phyloP scores from a whole-genome alignment of 2,888 invertebrate species.

The Notocelia uddmanniana region DNA sequence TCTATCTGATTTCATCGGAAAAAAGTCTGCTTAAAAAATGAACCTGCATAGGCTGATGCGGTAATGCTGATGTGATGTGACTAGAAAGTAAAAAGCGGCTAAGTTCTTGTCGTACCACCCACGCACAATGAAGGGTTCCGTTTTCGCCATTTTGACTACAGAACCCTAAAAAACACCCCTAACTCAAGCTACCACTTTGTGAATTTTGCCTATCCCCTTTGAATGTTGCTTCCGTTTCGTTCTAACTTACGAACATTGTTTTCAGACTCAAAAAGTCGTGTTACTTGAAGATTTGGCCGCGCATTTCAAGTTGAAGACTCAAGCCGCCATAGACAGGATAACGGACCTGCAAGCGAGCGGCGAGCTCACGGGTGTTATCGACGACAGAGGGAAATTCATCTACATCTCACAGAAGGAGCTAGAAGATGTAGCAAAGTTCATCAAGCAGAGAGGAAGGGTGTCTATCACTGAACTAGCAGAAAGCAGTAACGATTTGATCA shows the following conservation, averaged over 20 bases:
- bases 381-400: constrained; percentile 99
- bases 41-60: too few species aligned
- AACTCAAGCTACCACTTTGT: too few species aligned
- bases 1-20: too few species aligned
- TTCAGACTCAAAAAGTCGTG: constrained; percentile 94
- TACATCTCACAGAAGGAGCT: constrained; percentile 97
- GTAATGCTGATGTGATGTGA: too few species aligned
- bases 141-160: too few species aligned
- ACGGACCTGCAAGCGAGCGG: constrained; percentile 93
- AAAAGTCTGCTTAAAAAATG: too few species aligned
- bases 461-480: constrained; percentile 97
- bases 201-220: too few species aligned
- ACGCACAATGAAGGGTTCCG: too few species aligned
- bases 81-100: too few species aligned
- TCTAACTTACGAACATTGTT: constrained; percentile 50
- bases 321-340: constrained; percentile 94
- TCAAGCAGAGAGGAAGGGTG: constrained; percentile 96
- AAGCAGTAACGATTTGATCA: constrained; percentile 96
- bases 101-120: too few species aligned
- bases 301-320: constrained; percentile 96
- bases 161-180: too few species aligned
- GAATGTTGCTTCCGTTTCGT: neutral
- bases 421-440: constrained; percentile 97
- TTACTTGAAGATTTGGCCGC: constrained; percentile 97
- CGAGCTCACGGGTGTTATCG: constrained; percentile 97